Percentiles rank a stretch among this genome's conserved stretches.
phyloP scores from a whole-genome alignment of 2,797 vertebrate genomes.

The Ispidina lecontei region DNA sequence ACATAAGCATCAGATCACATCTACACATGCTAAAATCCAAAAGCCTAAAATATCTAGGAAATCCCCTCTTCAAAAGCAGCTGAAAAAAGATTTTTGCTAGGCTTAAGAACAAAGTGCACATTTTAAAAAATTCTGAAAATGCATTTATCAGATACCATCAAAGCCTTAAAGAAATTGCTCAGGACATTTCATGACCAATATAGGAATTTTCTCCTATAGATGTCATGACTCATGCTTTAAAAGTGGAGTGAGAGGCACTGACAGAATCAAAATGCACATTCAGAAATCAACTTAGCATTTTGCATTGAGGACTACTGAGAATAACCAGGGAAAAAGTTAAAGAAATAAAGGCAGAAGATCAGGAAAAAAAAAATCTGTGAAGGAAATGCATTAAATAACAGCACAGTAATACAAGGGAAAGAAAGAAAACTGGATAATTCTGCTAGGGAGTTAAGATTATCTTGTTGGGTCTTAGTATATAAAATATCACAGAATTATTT shows the following conservation, averaged over 20 bases:
- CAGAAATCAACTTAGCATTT: background rate
- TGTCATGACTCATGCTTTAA: background rate
- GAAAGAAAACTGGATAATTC: background rate
- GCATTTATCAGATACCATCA: background rate
- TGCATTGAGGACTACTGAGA: background rate
- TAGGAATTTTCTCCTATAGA: background rate
- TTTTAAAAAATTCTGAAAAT: background rate
- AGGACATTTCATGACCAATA: background rate
- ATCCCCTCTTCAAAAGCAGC: background rate
- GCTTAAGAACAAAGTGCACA: background rate
- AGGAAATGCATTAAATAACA: background rate
- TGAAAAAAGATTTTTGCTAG: background rate
- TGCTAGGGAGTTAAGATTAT: background rate
- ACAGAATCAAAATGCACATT: background rate
- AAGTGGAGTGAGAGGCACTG: background rate
- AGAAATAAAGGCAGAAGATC: background rate
- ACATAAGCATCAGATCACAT: conserved; percentile 15
- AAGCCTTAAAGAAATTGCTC: background rate
- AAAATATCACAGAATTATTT: background rate
- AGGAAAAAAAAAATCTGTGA: background rate
- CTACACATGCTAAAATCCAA: background rate
- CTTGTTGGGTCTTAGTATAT: background rate
- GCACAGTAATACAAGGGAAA: background rate
- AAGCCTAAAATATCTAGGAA: background rate
- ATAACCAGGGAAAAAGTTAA: background rate